Conservation (phyloP, 2,113 vertebrate genomes). For the Ochotona curzoniae region DNA sequence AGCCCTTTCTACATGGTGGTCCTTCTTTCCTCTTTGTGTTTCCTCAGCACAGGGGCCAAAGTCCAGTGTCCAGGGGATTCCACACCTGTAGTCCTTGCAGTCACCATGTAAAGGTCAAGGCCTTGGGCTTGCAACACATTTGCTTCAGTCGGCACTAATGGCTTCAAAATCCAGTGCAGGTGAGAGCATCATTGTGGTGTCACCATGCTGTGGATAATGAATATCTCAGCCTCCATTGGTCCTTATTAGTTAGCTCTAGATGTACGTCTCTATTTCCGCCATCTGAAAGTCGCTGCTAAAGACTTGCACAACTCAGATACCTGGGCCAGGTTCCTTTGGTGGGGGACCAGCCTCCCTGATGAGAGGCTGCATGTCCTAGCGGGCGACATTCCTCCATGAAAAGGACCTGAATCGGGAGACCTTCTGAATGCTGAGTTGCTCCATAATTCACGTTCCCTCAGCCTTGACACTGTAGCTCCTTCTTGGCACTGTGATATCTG, state of each 20-base stretch:
- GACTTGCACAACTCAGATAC: neutral
- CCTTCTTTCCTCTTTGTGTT: neutral
- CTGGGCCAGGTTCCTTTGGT: neutral
- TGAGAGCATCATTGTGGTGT: too few relatives aligned
- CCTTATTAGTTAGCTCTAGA: neutral
- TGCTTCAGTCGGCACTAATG: too few relatives aligned
- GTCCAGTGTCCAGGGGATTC: neutral
- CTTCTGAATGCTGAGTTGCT: neutral
- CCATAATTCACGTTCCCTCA: neutral
- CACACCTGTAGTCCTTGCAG: too few relatives aligned
- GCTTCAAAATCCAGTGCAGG: too few relatives aligned
- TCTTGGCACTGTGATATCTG: neutral
- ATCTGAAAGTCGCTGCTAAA: neutral
- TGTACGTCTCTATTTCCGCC: neutral
- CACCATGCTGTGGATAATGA: too few relatives aligned
- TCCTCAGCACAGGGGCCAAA: neutral
- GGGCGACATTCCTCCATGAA: neutral
- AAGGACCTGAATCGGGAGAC: neutral
- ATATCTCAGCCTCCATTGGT: neutral
- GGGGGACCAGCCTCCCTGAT: too few relatives aligned
- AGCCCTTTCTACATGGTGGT: neutral
- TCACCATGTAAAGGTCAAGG: too few relatives aligned
- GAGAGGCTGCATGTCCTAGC: neutral
- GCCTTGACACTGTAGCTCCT: neutral
- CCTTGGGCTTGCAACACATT: too few relatives aligned